Conservation (phyloP, 2,888 invertebrate genomes). For the Acanthosepion pharaonis region DNA sequence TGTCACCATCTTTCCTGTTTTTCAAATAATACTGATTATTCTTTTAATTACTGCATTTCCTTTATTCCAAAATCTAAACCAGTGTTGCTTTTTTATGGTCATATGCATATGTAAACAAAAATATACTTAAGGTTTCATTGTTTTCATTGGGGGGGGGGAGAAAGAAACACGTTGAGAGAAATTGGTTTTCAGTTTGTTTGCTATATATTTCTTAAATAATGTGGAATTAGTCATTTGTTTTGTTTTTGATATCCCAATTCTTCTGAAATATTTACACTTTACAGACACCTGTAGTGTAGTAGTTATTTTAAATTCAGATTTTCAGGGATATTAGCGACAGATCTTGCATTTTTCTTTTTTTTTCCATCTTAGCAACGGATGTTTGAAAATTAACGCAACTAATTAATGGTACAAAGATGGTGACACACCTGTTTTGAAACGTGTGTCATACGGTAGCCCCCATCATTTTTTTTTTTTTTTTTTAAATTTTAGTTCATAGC, state of each 20-base stretch:
- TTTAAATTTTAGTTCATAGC: too few relatives aligned
- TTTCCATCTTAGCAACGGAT: neutral
- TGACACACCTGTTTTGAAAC: neutral
- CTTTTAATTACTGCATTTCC: neutral
- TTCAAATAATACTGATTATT: neutral
- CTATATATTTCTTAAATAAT: neutral
- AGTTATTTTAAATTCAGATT: too few relatives aligned
- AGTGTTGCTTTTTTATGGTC: neutral
- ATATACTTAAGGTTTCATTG: neutral
- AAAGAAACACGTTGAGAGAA: neutral
- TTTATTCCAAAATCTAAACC: neutral
- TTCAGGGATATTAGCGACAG: too few relatives aligned
- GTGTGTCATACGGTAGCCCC: too few relatives aligned
- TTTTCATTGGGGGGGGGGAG: too few relatives aligned
- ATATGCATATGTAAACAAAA: constrained; percentile 1
- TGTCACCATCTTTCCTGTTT: too few relatives aligned
- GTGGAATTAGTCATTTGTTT: neutral
- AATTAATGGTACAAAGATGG: neutral
- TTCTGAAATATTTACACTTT: too few relatives aligned
- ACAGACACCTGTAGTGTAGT: too few relatives aligned
- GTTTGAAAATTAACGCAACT: neutral
- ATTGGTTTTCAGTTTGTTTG: neutral
- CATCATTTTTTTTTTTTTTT: too few relatives aligned
- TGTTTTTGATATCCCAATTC: too few relatives aligned
- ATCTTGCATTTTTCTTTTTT: neutral